Percentiles rank a stretch among this genome's conserved stretches.
Conservation (phyloP, 1,140 invertebrate species). For the Idris sp. region DNA sequence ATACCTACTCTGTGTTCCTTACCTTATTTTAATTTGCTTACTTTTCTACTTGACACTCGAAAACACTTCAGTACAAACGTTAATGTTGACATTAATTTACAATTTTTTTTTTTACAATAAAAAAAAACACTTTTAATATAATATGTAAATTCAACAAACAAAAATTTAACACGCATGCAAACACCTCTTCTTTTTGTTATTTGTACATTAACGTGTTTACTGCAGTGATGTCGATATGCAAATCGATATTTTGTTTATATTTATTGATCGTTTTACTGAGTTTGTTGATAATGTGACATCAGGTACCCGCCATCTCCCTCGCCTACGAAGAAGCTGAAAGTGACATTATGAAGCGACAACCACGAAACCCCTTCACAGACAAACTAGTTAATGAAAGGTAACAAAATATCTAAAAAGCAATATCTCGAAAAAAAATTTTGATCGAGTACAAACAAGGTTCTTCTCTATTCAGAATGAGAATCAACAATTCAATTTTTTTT, state of each 20-base stretch:
- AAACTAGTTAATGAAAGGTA: conserved; percentile 92
- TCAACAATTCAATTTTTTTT: too few relatives aligned
- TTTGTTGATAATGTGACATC: conserved; percentile 77
- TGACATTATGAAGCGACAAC: conserved; percentile 99
- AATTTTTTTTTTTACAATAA: too few relatives aligned
- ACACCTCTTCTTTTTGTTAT: not conserved
- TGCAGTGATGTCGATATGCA: conserved; percentile 38
- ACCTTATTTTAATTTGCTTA: conserved; percentile 36
- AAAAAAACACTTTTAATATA: too few relatives aligned
- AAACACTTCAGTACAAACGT: conserved; percentile 39
- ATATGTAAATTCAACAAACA: too few relatives aligned
- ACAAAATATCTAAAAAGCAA: conserved; percentile 73
- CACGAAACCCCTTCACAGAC: conserved; percentile 93
- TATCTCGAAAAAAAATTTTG: conserved; percentile 62
- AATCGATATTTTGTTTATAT: conserved; percentile 62
- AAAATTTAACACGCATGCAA: not conserved
- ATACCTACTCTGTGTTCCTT: too few relatives aligned
- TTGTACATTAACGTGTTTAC: conserved; percentile 40
- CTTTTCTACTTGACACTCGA: conserved; percentile 27
- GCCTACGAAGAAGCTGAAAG: conserved; percentile 99
- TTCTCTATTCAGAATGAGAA: conserved; percentile 21
- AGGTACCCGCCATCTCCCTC: conserved; percentile 99
- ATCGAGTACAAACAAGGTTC: conserved; percentile 46
- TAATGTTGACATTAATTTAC: too few relatives aligned
- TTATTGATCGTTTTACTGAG: conserved; percentile 71